phyloP scores from a whole-genome alignment of 2,797 vertebrate genomes.

The Uromys caudimaculatus region DNA sequence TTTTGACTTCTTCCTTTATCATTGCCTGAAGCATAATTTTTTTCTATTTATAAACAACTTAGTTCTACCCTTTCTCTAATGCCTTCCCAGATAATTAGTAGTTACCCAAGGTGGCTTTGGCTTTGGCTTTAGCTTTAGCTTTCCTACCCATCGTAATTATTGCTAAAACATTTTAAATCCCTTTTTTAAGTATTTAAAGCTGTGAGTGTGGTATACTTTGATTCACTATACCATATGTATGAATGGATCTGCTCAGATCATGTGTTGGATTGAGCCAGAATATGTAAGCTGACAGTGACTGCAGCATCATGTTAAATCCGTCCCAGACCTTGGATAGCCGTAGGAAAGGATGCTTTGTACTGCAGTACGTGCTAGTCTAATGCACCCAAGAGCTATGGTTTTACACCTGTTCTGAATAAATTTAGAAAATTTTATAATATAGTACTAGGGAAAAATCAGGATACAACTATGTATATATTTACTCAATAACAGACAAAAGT shows the following conservation, averaged over 20 bases:
- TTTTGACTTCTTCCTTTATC: conserved; percentile 54
- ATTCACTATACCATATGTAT: not conserved
- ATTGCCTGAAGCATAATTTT: not conserved
- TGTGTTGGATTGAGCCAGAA: conserved; percentile 1
- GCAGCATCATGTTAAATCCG: conserved; percentile 4
- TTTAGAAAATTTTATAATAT: not conserved
- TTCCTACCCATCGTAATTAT: conserved; percentile 5
- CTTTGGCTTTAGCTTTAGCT: no score
- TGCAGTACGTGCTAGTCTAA: conserved; percentile 9
- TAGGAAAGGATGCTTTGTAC: conserved; percentile 5
- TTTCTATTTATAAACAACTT: conserved; percentile 3
- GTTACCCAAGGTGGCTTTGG: conserved; percentile 46
- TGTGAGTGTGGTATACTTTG: conserved; percentile 38
- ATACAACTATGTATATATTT: not conserved
- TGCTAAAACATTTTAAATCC: conserved; percentile 44
- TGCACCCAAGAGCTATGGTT: not conserved
- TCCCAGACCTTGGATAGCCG: not conserved
- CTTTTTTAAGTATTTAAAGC: conserved; percentile 26
- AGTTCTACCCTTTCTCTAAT: not conserved
- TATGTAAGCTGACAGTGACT: not conserved
- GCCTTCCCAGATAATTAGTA: not conserved
- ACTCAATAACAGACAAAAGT: not conserved
- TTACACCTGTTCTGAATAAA: conserved; percentile 48
- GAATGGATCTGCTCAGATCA: conserved; percentile 13
- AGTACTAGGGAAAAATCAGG: not conserved